phyloP scores from a whole-genome alignment of 2,888 invertebrate genomes.

The Pogonocherus hispidulus region DNA sequence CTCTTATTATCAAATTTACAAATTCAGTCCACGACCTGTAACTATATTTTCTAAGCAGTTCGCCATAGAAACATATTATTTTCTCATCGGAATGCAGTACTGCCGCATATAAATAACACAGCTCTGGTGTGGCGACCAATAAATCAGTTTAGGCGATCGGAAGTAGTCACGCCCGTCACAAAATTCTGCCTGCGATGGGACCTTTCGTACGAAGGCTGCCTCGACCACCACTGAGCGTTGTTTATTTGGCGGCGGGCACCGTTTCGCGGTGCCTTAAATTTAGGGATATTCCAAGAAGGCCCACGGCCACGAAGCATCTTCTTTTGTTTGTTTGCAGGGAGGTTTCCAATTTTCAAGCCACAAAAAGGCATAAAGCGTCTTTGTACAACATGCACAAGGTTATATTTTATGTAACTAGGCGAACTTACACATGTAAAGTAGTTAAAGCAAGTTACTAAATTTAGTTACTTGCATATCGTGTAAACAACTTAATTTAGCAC shows the following conservation, averaged over 20 bases:
- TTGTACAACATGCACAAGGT: no score
- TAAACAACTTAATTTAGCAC: no score
- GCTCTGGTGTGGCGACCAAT: neutral
- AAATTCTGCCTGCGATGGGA: neutral
- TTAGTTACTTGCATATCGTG: no score
- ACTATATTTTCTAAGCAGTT: neutral
- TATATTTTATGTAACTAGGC: no score
- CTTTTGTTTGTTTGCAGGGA: neutral
- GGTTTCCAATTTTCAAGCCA: neutral
- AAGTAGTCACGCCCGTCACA: slow-evolving; percentile 10
- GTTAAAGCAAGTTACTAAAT: no score
- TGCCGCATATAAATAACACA: neutral
- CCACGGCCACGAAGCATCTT: neutral
- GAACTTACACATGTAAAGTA: no score
- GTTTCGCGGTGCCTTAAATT: neutral
- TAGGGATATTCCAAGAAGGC: slow-evolving; percentile 3
- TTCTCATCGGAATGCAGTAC: neutral
- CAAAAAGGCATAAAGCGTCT: no score
- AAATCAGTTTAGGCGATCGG: slow-evolving; percentile 17
- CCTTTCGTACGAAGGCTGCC: neutral
- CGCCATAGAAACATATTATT: neutral
- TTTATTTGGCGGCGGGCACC: neutral
- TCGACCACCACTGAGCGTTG: slow-evolving; percentile 12
- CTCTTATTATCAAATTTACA: no score
- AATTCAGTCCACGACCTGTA: no score